Base-by-base conservation (phyloP, 2,888 invertebrate species). In the Andrena bicolor region DNA sequence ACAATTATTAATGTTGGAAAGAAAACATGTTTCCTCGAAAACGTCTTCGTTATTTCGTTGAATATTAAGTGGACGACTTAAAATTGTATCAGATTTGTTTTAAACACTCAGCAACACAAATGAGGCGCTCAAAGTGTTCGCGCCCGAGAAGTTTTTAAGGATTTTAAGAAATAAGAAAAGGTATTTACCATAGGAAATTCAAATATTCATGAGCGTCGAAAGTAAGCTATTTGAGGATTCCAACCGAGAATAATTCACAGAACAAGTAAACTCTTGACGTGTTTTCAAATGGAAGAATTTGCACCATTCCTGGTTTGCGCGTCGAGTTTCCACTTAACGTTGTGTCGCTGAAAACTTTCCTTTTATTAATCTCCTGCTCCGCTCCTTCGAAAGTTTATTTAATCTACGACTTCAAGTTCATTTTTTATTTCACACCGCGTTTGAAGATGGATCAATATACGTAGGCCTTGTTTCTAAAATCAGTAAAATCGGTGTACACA, bases 361-460 rank as follows among this genome's bases (percentile, higher is more conserved):
- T 6, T 70, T 61, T 41, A 70, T 70, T 61, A 61, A 70, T 51
- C 35, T 61, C n/a, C 28, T 16, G 51, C n/a, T 8, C 23, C 10
- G 8, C 35, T 51, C n/a, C 28, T 53, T 53, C 13, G 53, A 8
- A 61, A 61, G 26, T 61, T 70, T 28, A 28, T 28, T 61, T 51
- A 20, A 76, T 61, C 35, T 28, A 41, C 41, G 61, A 32, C 51
- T 60, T 16, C 8, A 13, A 32, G 8, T 41, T 41, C 4, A 23
- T 41, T 23, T 8, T 16, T 28, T n/a, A 51, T 51, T 60, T 69
- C 35, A 20, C 20, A 64, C 4, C 48, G 65, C 30, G n/a, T 16
- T 65, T 48, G 8, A 16, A 65, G 8, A 28, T 3, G 16, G 41
- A 41, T 41, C 41, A 5, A 41, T 41, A 41, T 1, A 41, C 0